These are phyloP conservation scores for Catharus fuscescens DNA, from an alignment of 2,113 vertebrate genomes.

Conservation along the genomic window DNA sequence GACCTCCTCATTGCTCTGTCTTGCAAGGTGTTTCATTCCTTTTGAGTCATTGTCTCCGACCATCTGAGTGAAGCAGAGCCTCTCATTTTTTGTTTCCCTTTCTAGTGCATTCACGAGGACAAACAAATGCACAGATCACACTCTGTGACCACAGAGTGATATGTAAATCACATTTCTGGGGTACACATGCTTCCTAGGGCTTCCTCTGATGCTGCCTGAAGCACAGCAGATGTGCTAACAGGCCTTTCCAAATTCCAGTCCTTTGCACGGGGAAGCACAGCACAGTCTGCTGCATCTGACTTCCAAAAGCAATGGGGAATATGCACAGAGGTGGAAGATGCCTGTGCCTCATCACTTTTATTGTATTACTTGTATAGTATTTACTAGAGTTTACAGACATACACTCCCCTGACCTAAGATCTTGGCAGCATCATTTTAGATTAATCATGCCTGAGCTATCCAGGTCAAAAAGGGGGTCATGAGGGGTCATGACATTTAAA, in stretches of 20 bases:
- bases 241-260: background rate
- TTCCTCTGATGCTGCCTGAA: background rate
- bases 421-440: background rate
- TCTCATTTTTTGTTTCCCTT: background rate
- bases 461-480: background rate
- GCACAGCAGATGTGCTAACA: background rate
- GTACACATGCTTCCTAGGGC: background rate
- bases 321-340: background rate
- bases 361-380: background rate
- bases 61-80: background rate
- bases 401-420: background rate
- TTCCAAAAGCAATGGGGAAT: background rate
- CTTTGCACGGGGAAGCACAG: background rate
- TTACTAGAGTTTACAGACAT: background rate
- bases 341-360: background rate
- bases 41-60: accelerated
- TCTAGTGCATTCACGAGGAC: background rate
- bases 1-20: background rate
- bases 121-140: background rate
- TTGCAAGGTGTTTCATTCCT: background rate
- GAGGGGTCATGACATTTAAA: background rate
- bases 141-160: background rate
- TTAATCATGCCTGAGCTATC: background rate
- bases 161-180: background rate
- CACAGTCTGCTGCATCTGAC: background rate